phyloP scores from a whole-genome alignment of 2,888 invertebrate genomes.

The Apamea anceps region DNA sequence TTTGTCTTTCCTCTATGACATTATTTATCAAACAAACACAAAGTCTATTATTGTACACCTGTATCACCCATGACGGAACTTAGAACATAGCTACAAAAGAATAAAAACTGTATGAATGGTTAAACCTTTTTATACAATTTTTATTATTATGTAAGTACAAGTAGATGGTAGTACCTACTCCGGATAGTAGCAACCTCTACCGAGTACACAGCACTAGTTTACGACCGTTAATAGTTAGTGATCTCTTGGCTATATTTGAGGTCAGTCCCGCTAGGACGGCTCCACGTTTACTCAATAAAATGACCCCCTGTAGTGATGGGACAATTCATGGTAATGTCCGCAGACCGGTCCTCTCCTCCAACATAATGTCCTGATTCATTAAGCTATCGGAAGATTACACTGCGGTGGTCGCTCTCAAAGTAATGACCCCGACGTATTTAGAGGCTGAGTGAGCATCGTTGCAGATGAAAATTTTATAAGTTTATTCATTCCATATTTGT shows the following conservation, averaged over 20 bases:
- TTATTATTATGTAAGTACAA: conserved; percentile 24
- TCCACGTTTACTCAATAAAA: conserved; percentile 78
- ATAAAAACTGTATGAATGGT: background rate
- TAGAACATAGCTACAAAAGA: background rate
- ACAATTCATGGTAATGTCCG: conserved; percentile 75
- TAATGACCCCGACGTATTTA: conserved; percentile 66
- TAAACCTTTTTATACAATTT: background rate
- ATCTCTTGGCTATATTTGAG: conserved; percentile 67
- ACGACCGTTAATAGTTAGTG: conserved; percentile 62
- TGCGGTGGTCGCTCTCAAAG: conserved; percentile 73
- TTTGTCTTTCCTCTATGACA: conserved; percentile 27
- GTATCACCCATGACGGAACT: background rate
- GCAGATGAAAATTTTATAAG: conserved; percentile 32
- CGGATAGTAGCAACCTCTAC: conserved; percentile 7
- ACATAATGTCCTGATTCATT: conserved; percentile 82
- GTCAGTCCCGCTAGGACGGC: conserved; percentile 66
- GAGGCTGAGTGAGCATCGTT: conserved; percentile 46
- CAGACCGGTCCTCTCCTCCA: conserved; percentile 70
- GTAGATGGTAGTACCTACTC: conserved; percentile 4
- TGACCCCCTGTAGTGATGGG: conserved; percentile 80
- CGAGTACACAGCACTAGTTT: conserved; percentile 59
- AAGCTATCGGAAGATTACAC: conserved; percentile 77
- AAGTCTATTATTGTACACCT: conserved; percentile 12
- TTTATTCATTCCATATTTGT: conserved; percentile 14
- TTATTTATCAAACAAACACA: conserved; percentile 33